Evolutionary conservation across 1,140 invertebrate species (phyloP), one percentile per base, ranked within the genome.

Genomic region (Zaprionus taronus): DNA sequence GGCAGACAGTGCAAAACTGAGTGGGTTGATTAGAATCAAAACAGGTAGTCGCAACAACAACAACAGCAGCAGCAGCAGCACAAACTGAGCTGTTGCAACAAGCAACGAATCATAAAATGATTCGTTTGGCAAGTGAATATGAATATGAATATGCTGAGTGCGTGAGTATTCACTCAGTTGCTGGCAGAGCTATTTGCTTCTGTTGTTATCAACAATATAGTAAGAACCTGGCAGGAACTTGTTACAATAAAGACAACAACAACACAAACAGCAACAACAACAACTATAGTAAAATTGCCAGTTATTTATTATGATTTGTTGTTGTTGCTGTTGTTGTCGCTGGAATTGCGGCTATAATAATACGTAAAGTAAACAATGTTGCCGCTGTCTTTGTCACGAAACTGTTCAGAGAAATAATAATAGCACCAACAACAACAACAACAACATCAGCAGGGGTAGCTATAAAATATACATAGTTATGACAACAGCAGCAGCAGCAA

Each of bases 331-430:
- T 38, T 57, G 60, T 56, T 56, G 6, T 67, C 66, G 34, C 7
- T 26, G 60, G 61, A 79, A 77, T 44, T 80, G 65, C 56, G 65
- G 71, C 77, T 75, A 83, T 84, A 79, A 83, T 83, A 87, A 87
- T 87, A 83, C 67, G 74, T 83, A 89, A 89, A 83, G 74, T 83
- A 83, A 87, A 87, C 83, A 87, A 80, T 78, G 84, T 89, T 78
- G 83, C 76, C 72, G 68, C 38, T 72, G 69, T 66, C 61, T 49
- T 64, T 83, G 76, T 75, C 77, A 82, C 83, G 65, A 89, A 87
- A 89, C 71, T 79, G 82, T 70, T 81, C 82, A 77, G 51, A 80
- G 72, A 72, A 47, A 70, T 81, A 75, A 65, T 64, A 56, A 22
- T 49, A 65, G 34, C 38, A 67, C 60, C 41, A 77, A 31, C 63